Percentiles rank a stretch among this genome's conserved stretches.
Conservation (phyloP, 2,797 vertebrate species). For the Pteronotus mesoamericanus region DNA sequence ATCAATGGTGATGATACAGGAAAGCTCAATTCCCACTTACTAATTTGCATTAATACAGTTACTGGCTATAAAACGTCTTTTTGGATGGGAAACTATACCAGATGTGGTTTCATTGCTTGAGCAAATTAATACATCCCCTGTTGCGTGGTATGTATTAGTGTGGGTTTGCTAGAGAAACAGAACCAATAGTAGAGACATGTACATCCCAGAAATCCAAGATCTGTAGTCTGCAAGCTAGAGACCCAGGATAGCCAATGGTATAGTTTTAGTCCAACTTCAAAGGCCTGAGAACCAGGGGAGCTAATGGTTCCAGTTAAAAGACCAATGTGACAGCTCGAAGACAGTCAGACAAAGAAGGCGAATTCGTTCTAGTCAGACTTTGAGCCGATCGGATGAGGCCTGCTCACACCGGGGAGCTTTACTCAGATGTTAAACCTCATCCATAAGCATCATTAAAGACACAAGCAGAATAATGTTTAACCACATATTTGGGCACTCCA, state of each 20-base stretch:
- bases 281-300: neutral
- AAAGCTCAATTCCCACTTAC: neutral
- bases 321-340: neutral
- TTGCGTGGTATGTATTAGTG: neutral
- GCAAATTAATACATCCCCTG: neutral
- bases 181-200: neutral
- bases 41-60: neutral
- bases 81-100: neutral
- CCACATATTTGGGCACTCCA: neutral
- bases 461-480: neutral
- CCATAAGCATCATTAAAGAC: neutral
- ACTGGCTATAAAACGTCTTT: neutral
- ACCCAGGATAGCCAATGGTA: neutral
- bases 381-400: neutral
- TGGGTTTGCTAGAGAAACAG: neutral
- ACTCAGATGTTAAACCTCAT: neutral
- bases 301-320: neutral
- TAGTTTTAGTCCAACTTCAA: neutral
- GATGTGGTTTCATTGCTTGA: neutral
- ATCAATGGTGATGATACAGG: neutral
- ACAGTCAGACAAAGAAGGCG: neutral
- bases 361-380: neutral
- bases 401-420: neutral
- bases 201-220: neutral
- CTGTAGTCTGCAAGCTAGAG: neutral